Evolutionary conservation across 1,140 invertebrate genomes (phyloP), one percentile per base, ranked within the genome.

Genomic region (Phenacoccus solenopsis): DNA sequence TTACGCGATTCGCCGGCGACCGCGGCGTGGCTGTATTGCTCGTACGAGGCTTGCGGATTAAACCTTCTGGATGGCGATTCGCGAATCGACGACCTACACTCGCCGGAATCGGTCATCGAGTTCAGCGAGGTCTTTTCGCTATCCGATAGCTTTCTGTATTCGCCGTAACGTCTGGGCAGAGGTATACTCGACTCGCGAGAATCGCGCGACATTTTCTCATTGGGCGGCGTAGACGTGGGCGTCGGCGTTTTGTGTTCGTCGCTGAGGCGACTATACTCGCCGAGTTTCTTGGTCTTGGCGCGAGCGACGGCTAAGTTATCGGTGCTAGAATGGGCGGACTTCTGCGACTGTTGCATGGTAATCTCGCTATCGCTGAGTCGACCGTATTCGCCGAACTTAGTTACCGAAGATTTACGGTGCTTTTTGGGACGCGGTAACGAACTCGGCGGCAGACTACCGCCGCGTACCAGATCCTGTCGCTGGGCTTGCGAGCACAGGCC

Each of bases 401-500:
- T 38, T 1, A 70, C 71, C 25, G 69, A 69, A 24, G 74, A 69
- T 61, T 84, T 84, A 1, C 83, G 78, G 32, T 82, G 80, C 67
- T 85, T 78, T 22, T 86, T 86, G 0, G 87, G 87, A 28, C 87
- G 80, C 1, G 87, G 87, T 57, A 88, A 73, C 30, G 84, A 84
- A 61, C 85, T 87, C 0, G 86, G 87, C 1, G 87, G 86, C 28
- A 87, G 81, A 74, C 82, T 83, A 0, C 80, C 81, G 21, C 81
- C 79, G 13, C 81, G 74, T 49, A 80, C 79, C 3, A 76, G 78
- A 59, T 82, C 80, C 82, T 85, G 86, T n/a, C 86, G 77, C 73
- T 89, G 87, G 72, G 87, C 84, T 77, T 89, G 88, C 5, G 87
- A 89, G 69, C 86, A 87, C 24, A 88, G 80, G 0, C 88, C 88